Evolutionary conservation across 1,140 invertebrate genomes (phyloP).

Genomic region (Drosophila lacertosa): DNA sequence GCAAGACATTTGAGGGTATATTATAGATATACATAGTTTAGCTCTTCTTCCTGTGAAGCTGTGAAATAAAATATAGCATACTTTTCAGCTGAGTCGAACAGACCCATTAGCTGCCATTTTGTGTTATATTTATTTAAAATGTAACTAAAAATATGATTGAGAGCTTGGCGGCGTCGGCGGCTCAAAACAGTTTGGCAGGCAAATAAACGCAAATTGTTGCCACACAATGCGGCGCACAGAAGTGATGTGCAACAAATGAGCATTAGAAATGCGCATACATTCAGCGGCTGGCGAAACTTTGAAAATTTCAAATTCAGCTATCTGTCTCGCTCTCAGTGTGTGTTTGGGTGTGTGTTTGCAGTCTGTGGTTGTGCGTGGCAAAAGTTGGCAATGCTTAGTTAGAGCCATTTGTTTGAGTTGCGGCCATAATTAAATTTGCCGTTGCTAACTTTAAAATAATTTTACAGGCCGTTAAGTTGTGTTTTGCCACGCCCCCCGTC

Average conservation of each 20-base stretch:
- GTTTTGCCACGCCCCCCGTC: not conserved
- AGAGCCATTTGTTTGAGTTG: constrained; percentile 71
- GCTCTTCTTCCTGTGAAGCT: too few relatives aligned
- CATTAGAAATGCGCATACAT: constrained; percentile 74
- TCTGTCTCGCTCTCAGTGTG: not conserved
- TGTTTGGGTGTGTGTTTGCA: constrained; percentile 4
- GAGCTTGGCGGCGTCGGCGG: not conserved
- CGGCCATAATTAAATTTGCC: constrained; percentile 61
- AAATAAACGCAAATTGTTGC: not conserved
- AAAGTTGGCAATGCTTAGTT: constrained; percentile 62
- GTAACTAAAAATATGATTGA: not conserved
- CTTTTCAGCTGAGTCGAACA: not conserved
- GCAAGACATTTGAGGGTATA: too few relatives aligned
- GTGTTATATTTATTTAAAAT: not conserved
- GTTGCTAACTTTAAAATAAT: constrained; percentile 52
- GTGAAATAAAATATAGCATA: not conserved
- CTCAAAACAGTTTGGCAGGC: constrained; percentile 13
- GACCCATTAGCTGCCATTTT: not conserved
- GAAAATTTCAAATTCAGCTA: constrained; percentile 12
- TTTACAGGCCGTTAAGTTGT: constrained; percentile 48
- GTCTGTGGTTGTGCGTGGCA: not conserved
- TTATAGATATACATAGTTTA: too few relatives aligned
- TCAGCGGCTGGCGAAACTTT: constrained; percentile 56
- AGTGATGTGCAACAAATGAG: constrained; percentile 40
- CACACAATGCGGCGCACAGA: constrained; percentile 10